These are phyloP conservation scores for Meiosimyza decipiens DNA, from an alignment of 2,888 invertebrate species.

Conservation along the genomic window DNA sequence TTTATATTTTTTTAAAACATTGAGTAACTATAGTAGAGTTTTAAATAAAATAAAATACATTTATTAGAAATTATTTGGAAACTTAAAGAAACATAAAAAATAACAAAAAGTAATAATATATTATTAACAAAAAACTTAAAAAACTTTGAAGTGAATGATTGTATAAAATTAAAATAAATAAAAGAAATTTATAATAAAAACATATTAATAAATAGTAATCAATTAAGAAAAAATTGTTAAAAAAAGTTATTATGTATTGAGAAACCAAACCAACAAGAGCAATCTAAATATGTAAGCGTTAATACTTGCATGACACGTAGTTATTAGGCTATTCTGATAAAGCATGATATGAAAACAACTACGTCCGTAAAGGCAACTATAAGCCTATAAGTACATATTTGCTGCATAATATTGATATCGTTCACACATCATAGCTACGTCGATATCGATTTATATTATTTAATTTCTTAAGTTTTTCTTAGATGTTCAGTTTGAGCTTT, in stretches of 20 bases:
- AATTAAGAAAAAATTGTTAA: background rate
- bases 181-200: conserved; percentile 14
- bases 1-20: background rate
- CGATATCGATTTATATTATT: too few relatives aligned
- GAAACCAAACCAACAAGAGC: background rate
- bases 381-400: background rate
- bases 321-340: too few relatives aligned
- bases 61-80: background rate
- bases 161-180: background rate
- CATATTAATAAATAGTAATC: background rate
- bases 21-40: conserved; percentile 4
- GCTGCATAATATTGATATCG: too few relatives aligned
- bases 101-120: background rate
- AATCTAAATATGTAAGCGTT: background rate
- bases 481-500: too few relatives aligned
- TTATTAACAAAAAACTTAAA: background rate
- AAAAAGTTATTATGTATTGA: background rate
- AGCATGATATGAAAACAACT: too few relatives aligned
- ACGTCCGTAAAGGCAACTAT: too few relatives aligned
- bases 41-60: background rate
- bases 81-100: background rate
- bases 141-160: background rate
- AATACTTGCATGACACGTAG: background rate
- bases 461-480: too few relatives aligned
- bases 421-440: too few relatives aligned